Percentiles rank a stretch among this genome's conserved stretches.
phyloP scores from a whole-genome alignment of 2,797 vertebrate genomes.

The Cichlasoma orientale region DNA sequence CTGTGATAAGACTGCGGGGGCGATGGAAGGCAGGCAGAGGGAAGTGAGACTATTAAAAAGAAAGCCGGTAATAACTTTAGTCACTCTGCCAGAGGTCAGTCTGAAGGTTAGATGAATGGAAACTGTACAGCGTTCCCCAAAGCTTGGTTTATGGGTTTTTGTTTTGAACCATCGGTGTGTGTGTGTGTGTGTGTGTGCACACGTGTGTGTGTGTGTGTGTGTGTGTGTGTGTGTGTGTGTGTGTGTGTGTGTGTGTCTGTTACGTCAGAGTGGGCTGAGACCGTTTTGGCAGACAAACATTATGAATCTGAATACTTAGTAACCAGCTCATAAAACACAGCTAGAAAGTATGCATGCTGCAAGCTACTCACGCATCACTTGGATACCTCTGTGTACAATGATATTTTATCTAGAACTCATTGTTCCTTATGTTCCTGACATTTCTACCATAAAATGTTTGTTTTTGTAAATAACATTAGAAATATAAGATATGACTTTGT shows the following conservation, averaged over 20 bases:
- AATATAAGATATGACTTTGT: not conserved
- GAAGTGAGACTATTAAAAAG: slow-evolving; percentile 50
- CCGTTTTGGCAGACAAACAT: not conserved
- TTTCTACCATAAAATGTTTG: not conserved
- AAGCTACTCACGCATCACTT: not conserved
- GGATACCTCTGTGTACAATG: not conserved
- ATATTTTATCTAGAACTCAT: not conserved
- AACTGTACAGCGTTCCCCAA: not conserved
- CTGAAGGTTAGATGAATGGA: not conserved
- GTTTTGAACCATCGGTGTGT: no score
- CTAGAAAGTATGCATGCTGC: not conserved
- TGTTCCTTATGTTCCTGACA: not conserved
- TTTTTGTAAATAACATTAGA: not conserved
- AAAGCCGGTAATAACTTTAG: slow-evolving; percentile 7
- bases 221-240: no score
- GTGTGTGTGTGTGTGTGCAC: no score
- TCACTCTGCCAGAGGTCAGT: not conserved
- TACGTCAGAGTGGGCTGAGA: not conserved
- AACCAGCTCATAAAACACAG: slow-evolving; percentile 37
- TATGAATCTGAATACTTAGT: not conserved
- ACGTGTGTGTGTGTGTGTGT: no score
- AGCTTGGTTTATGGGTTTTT: not conserved
- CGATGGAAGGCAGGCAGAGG: not conserved
- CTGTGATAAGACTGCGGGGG: not conserved
- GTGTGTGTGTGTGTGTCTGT: not conserved